Percentiles rank a stretch among this genome's conserved stretches.
Evolutionary conservation across 2,888 invertebrate genomes (phyloP).

Genomic region (Drosophila basisetae): DNA sequence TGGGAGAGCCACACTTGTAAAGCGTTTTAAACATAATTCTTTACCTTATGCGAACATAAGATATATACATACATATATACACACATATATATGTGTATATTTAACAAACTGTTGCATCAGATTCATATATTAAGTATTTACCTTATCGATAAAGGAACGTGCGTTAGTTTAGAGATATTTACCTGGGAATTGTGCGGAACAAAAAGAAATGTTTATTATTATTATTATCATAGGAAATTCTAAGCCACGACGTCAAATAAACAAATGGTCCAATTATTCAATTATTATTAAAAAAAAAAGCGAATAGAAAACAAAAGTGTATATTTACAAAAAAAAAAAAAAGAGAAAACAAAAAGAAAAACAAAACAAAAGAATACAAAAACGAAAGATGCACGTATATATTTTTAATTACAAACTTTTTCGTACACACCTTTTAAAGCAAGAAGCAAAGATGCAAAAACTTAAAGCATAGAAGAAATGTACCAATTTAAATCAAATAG

Average conservation of each 20-base stretch:
- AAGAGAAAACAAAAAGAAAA: neutral
- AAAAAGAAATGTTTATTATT: slow-evolving; percentile 58
- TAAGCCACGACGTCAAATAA: slow-evolving; percentile 68
- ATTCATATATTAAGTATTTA: slow-evolving; percentile 50
- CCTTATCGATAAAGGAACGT: slow-evolving; percentile 52
- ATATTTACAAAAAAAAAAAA: slow-evolving; percentile 51
- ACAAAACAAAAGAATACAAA: neutral
- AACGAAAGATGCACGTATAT: slow-evolving; percentile 45
- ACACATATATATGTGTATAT: slow-evolving; percentile 20
- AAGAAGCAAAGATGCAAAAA: slow-evolving; percentile 34
- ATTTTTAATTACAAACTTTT: slow-evolving; percentile 65
- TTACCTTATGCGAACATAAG: slow-evolving; percentile 21
- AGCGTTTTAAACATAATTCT: slow-evolving; percentile 63
- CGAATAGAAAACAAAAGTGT: slow-evolving; percentile 40
- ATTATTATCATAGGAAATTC: slow-evolving; percentile 43
- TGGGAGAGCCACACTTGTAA: slow-evolving; percentile 66
- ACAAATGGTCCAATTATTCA: slow-evolving; percentile 82
- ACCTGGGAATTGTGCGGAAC: slow-evolving; percentile 74
- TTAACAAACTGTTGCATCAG: slow-evolving; percentile 63
- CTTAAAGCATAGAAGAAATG: slow-evolving; percentile 51
- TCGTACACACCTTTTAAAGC: slow-evolving; percentile 65
- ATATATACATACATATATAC: slow-evolving; percentile 22
- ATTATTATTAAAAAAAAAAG: slow-evolving; percentile 54
- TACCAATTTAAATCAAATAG: slow-evolving; percentile 75
- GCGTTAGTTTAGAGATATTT: slow-evolving; percentile 60